Base-by-base conservation (phyloP, 1,140 invertebrate genomes). In the Thaumatotibia leucotreta region DNA sequence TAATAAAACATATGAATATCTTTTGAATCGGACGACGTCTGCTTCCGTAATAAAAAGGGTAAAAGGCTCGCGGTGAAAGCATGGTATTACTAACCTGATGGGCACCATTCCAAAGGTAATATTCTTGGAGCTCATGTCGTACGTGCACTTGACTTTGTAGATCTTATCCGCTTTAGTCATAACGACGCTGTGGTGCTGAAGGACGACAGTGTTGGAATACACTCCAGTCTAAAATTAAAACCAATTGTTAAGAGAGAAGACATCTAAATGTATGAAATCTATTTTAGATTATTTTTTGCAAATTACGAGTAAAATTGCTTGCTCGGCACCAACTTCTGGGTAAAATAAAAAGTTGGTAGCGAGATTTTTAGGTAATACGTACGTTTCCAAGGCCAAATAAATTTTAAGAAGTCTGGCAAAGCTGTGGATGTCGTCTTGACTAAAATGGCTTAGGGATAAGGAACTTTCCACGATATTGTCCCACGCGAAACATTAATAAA, bases 71-170 rank as follows among this genome's bases (percentile, higher is more conserved):
- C 24, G 27, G 24, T n/a, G 50, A 27, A 52, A 0, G 23, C 11
- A 24, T 52, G 11, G 23, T 27, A 1, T 24, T 17, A 88, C 86
- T 82, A 88, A 96, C 94, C 96, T 95, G 84, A 98, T 98, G 63
- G 97, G 97, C 95, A 98, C 97, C 97, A 98, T 98, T 91, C 97
- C 97, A 91, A 98, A 98, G 8, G 97, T 98, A 67, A 98, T 98
- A 86, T 98, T 98, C 92, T 97, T 97, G 0, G 97, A 97, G 62
- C 97, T 97, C 95, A 98, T 98, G 88, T 98, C 97, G 83, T 98
- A 98, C 0, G 97, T 98, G 82, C 97, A 98, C 80, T 98, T 97
- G 32, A 98, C 96, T 91, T 98, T 98, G 93, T 98, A 98, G 75
- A 98, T 98, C 86, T 98, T 98, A 86, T 98, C 97, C 0, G 97